Base-by-base conservation (phyloP, 2,113 vertebrate genomes). In the Aythya baeri region DNA sequence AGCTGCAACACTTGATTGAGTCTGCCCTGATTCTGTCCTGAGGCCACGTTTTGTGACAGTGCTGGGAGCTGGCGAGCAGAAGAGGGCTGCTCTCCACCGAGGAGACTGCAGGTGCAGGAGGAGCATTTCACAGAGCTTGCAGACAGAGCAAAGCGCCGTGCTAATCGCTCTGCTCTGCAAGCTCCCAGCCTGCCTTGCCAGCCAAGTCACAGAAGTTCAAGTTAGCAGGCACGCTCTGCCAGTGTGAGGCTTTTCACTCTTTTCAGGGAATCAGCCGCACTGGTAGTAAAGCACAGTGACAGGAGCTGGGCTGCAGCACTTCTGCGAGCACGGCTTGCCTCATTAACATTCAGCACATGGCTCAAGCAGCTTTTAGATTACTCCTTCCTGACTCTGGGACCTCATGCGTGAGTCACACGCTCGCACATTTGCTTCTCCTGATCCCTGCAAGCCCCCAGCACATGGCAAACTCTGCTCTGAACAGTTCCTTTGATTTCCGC, bases 311-410 rank as follows among this genome's bases (percentile, higher is more conserved):
- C 70, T 86, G 91, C 88, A 67, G 76, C 46, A 57, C 29, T 92
- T 70, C 29, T 32, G 26, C 11, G 34, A 81, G 52, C 7, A 1
- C 65, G 36, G 72, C 22, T 68, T 81, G 62, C 52, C 77, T 92
- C 70, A 61, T 92, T 93, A 84, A 52, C 73, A 91, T 79, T 63
- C 95, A 81, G 83, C 65, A 71, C 92, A 52, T 32, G 68, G 83
- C 86, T 86, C 74, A 32, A 27, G 71, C 62, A 61, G 70, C 77
- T 87, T 86, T 88, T 93, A 72, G 26, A 82, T 86, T 82, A 61
- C 83, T 94, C 80, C 74, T 94, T 86, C 77, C 74, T 54, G 74
- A 85, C 91, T 91, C 70, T 41, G 86, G 71, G 87, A 94, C 81
- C 86, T 73, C 6, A 4, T 26, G 66, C 2, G 1, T 18, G 77